Evolutionary conservation across 2,888 invertebrate species (phyloP).

Genomic region (Trilocha varians): DNA sequence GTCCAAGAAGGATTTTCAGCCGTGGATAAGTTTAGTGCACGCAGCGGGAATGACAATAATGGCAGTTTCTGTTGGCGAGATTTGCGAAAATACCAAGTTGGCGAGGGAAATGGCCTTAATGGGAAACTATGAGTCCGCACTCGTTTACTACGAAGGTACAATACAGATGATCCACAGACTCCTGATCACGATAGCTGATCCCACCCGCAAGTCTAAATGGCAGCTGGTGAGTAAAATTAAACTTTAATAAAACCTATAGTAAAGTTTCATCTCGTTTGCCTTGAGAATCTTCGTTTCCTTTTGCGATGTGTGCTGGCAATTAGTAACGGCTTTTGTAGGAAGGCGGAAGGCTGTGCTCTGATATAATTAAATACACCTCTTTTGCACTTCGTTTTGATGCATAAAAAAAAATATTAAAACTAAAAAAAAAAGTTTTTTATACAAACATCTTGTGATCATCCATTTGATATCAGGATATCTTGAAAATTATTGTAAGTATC

Average conservation of each 20-base stretch:
- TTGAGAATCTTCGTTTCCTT: slow-evolving; percentile 59
- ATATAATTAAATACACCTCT: slow-evolving; percentile 19
- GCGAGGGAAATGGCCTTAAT: slow-evolving; percentile 95
- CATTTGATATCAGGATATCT: too few relatives aligned
- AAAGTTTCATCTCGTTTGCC: slow-evolving; percentile 38
- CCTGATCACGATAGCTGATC: slow-evolving; percentile 84
- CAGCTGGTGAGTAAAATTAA: slow-evolving; percentile 77
- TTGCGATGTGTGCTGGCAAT: slow-evolving; percentile 53
- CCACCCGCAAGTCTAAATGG: slow-evolving; percentile 89
- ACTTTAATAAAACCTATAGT: slow-evolving; percentile 5
- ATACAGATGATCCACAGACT: slow-evolving; percentile 92
- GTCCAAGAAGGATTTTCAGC: slow-evolving; percentile 37
- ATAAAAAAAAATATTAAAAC: not conserved
- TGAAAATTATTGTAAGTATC: too few relatives aligned
- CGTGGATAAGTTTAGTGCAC: slow-evolving; percentile 58
- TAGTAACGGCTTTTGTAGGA: slow-evolving; percentile 41
- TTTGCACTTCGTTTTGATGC: not conserved
- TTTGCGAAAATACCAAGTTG: slow-evolving; percentile 94
- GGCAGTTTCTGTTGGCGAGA: slow-evolving; percentile 92
- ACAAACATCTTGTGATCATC: too few relatives aligned
- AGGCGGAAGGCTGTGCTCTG: slow-evolving; percentile 50
- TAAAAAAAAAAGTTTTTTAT: too few relatives aligned
- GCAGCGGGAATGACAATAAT: slow-evolving; percentile 82
- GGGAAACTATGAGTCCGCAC: slow-evolving; percentile 95
- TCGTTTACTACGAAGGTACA: slow-evolving; percentile 94